Evolutionary conservation across 2,797 vertebrate genomes (phyloP).

Genomic region (Remorina albescens): DNA sequence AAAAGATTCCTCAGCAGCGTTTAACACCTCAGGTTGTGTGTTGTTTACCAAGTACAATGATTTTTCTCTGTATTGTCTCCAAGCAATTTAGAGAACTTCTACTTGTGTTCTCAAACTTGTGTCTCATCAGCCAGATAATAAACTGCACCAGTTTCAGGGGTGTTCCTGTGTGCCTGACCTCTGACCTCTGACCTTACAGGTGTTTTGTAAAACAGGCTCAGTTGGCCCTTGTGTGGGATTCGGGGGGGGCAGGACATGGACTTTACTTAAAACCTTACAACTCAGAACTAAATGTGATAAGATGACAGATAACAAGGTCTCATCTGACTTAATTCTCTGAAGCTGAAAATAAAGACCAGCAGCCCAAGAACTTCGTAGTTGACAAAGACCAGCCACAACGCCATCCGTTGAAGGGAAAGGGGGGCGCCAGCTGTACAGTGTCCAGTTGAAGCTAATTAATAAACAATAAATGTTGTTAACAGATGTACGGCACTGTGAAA

Average conservation of each 20-base stretch:
- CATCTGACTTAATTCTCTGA: not conserved
- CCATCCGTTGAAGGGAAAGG: too few species aligned
- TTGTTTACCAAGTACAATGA: not conserved
- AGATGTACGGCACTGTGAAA: not conserved
- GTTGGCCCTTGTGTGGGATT: not conserved
- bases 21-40: slow-evolving; percentile 4
- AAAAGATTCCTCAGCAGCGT: slow-evolving; percentile 29
- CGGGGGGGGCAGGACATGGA: not conserved
- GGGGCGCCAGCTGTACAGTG: not conserved
- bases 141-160: too few species aligned
- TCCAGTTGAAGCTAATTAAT: not conserved
- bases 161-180: not conserved
- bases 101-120: too few species aligned
- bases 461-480: not conserved
- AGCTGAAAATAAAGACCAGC: not conserved
- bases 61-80: not conserved
- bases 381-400: not conserved
- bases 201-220: not conserved
- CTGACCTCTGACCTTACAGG: not conserved
- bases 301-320: not conserved
- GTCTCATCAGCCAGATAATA: too few species aligned
- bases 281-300: not conserved
- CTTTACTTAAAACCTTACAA: not conserved
- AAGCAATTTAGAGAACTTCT: too few species aligned
- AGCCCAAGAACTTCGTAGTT: not conserved